Base-by-base conservation (phyloP, 2,113 vertebrate genomes). In the Eira barbara region DNA sequence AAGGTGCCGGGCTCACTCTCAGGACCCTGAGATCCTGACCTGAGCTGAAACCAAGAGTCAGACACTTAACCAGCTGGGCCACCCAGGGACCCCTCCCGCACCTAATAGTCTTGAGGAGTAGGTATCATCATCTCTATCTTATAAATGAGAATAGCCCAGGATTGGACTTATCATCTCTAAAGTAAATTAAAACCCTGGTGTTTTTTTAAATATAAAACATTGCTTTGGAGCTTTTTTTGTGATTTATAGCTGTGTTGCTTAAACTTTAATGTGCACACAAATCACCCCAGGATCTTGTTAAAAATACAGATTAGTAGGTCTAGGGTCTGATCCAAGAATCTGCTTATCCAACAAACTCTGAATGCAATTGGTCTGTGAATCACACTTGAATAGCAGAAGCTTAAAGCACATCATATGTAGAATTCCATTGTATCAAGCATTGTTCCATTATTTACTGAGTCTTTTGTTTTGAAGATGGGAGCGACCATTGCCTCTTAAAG, bases 141-240 rank as follows among this genome's bases (percentile, higher is more conserved):
- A n/a, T 27, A 87, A 73, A 80, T 39, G 55, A 71, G 21, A 25
- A 36, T 4, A 29, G 55, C 83, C 7, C 21, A 88, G 39, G 55
- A 29, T 1, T 13, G 3, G 31, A 31, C 31, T 92, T 94, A 52
- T 78, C 42, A 80, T 91, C 31, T 84, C 76, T 29, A 34, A 69
- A 91, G n/a, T 61, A 4, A 84, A 57, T 91, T 86, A 91, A 83
- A 89, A 76, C 13, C 7, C 69, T 88, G 8, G 7, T 7, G 7
- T 78, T 94, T 84, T 85, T 83, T 29, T 27, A 76, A 86, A 76
- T 82, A 49, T 61, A 91, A 89, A 0, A 17, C 14, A 27, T 67
- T 63, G 61, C 79, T 93, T 95, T 74, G 55, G 86, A 86, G 76
- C 55, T 36, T 87, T 95, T 85, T 18, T 93, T 93, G 45, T 69